Evolutionary conservation across 2,888 invertebrate species (phyloP), one percentile per base, ranked within the genome.

Genomic region (Drosophila rellima): DNA sequence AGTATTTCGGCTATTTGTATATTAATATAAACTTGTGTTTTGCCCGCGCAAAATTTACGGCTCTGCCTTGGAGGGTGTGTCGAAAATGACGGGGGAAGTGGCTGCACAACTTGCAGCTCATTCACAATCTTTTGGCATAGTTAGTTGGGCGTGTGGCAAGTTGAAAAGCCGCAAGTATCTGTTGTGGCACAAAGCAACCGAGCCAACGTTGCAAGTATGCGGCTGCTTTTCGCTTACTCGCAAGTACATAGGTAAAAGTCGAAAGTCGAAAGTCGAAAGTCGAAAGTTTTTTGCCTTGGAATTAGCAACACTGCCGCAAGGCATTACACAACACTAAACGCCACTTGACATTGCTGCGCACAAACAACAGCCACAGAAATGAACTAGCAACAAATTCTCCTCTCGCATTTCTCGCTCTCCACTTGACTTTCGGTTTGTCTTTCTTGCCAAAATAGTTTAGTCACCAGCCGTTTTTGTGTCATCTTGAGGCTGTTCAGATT

Each of bases 301-400:
- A 87, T 82, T 77, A 83, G 64, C 82, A 82, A 68, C 78, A 80
- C 73, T 64, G 61, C 68, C 62, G 48, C 45, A 57, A 45, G 79
- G 42, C 74, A 66, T 79, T 70, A 69, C 47, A 67, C 73, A 81
- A 80, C 67, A 80, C 82, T 70, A 68, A 88, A 72, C 61, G 60
- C 33, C 47, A 52, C 56, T 76, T 80, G 59, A 74, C 80, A 76
- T 56, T 39, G 33, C 42, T 33, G n/a, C 42, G 15, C 23, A 0
- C 48, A 44, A n/a, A n/a, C 11, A 35, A 35, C 35, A 55, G 64
- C 65, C 79, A 48, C 88, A 78, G 66, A 65, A 78, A 80, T 81
- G 56, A 59, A 44, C 55, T 62, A 44, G 18, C 54, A 60, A 40
- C 33, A 51, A 42, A 31, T 23, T 40, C 50, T 11, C 29, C 11